A percentile compares a stretch with the other conserved stretches of the same genome.
phyloP scores from a whole-genome alignment of 2,888 invertebrate species.

The Melanostoma scalare region DNA sequence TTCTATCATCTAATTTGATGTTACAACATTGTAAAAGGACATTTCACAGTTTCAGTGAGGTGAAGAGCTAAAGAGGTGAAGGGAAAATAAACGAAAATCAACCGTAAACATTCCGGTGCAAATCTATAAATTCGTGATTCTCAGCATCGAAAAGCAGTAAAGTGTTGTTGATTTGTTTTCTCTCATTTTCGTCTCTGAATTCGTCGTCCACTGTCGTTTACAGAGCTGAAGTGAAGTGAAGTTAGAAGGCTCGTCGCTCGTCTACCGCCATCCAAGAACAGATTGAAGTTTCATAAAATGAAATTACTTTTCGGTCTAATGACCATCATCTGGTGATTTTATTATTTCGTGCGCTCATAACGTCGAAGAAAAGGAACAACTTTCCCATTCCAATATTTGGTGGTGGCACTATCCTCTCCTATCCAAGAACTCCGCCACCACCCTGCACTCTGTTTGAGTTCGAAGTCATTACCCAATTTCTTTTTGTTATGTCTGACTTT shows the following conservation, averaged over 20 bases:
- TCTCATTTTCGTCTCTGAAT: neutral
- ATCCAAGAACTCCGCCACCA: too few relatives aligned
- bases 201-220: conserved; percentile 19
- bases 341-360: conserved; percentile 63
- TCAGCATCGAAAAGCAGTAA: conserved; percentile 31
- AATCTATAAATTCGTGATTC: conserved; percentile 58
- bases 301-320: conserved; percentile 73
- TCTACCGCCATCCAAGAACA: conserved; percentile 1
- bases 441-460: neutral
- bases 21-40: conserved; percentile 44
- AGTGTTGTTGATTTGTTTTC: conserved; percentile 48
- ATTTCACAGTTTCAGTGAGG: neutral
- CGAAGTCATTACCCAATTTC: conserved; percentile 55
- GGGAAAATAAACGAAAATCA: conserved; percentile 2
- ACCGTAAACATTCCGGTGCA: conserved; percentile 31
- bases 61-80: neutral
- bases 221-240: too few relatives aligned
- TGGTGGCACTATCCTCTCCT: neutral
- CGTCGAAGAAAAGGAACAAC: conserved; percentile 24
- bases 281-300: conserved; percentile 72
- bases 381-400: conserved; percentile 15
- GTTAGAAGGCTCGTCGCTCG: too few relatives aligned
- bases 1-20: conserved; percentile 48
- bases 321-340: conserved; percentile 73
- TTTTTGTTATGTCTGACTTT: conserved; percentile 54